Conservation (phyloP, 2,888 invertebrate genomes). For the Hesperia comma region DNA sequence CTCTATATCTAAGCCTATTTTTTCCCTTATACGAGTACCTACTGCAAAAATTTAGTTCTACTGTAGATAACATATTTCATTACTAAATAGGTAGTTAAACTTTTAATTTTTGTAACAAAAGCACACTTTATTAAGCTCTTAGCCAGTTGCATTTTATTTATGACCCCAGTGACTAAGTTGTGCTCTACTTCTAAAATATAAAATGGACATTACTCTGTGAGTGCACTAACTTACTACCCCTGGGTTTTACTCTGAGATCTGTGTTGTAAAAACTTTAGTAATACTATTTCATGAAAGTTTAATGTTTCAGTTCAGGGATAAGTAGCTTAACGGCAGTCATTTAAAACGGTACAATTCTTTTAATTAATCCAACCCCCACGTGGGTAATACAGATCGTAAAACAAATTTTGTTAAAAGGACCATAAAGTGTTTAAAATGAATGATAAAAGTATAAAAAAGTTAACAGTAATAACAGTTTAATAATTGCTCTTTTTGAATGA, state of each 20-base stretch:
- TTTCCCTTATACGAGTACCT: no score
- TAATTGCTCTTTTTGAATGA: no score
- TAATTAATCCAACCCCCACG: no score
- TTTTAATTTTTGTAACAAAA: no score
- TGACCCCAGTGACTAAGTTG: constrained; percentile 3
- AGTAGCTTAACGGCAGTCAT: not conserved
- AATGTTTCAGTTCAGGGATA: not conserved
- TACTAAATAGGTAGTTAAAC: no score
- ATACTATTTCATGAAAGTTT: not conserved
- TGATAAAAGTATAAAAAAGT: no score
- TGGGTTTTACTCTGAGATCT: not conserved
- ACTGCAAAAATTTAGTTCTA: no score
- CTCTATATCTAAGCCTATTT: no score
- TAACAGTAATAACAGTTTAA: not conserved
- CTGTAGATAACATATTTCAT: no score
- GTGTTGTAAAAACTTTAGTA: constrained; percentile 5
- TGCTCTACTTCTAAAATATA: constrained; percentile 1
- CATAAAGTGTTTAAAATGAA: no score
- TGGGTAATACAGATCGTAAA: not conserved
- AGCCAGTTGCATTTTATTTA: not conserved
- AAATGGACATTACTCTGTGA: not conserved
- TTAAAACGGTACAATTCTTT: no score
- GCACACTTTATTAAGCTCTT: no score
- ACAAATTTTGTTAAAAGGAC: not conserved
- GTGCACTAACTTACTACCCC: not conserved